Conservation (phyloP, 2,113 vertebrate species). For the Lichenostomus cassidix region DNA sequence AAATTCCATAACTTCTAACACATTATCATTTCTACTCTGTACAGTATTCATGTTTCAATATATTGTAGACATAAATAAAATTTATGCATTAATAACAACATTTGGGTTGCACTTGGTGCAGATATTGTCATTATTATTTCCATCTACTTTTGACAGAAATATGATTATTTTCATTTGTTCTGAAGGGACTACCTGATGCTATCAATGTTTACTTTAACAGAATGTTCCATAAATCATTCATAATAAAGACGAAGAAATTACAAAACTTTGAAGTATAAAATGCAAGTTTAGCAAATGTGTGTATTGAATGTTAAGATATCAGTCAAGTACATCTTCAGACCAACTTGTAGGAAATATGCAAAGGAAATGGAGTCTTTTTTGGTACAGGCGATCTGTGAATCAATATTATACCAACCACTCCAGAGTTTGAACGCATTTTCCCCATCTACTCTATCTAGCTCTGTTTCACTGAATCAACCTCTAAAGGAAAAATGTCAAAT, state of each 20-base stretch:
- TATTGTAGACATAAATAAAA: not conserved
- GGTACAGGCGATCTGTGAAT: not conserved
- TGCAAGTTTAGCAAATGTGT: conserved; percentile 16
- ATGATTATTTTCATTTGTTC: conserved; percentile 33
- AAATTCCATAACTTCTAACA: not conserved
- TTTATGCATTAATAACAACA: not conserved
- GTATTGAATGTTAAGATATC: conserved; percentile 28
- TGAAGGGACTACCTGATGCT: conserved; percentile 27
- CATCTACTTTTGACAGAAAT: conserved; percentile 1
- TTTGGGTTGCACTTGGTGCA: not conserved
- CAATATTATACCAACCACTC: not conserved
- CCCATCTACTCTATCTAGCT: not conserved
- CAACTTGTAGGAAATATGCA: conserved; percentile 44
- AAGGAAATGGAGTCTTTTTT: conserved; percentile 14
- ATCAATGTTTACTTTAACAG: conserved; percentile 45
- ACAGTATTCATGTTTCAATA: not conserved
- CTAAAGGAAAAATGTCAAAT: conserved; percentile 34
- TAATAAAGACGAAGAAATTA: conserved; percentile 47
- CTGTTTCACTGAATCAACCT: conserved; percentile 1
- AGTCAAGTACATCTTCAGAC: conserved; percentile 41
- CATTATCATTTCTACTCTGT: not conserved
- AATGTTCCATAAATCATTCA: conserved; percentile 37
- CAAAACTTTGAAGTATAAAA: conserved; percentile 54
- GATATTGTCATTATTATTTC: not conserved
- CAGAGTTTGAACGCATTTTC: not conserved